Evolutionary conservation across 2,888 invertebrate species (phyloP).

Genomic region (Nomada hirtipes): DNA sequence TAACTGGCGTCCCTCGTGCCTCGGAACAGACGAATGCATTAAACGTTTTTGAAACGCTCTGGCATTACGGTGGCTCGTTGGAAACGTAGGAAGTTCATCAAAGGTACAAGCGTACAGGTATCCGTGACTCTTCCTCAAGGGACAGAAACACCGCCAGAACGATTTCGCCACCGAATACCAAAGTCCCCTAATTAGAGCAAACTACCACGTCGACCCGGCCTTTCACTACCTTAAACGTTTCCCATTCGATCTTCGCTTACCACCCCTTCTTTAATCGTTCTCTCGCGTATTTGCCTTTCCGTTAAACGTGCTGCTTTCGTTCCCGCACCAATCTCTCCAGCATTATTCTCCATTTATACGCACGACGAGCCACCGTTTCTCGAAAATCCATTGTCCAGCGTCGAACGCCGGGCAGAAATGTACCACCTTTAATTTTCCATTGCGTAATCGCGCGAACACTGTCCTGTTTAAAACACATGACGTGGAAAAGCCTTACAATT

Average conservation of each 20-base stretch:
- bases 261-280: background rate
- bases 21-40: background rate
- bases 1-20: background rate
- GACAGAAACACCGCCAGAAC: slow-evolving; percentile 8
- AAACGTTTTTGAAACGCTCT: slow-evolving; percentile 9
- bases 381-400: background rate
- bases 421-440: slow-evolving; percentile 35
- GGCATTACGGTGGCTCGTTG: background rate
- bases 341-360: too few species aligned
- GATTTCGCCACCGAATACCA: slow-evolving; percentile 1
- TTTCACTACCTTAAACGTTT: slow-evolving; percentile 4
- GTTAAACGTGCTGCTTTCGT: background rate
- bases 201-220: background rate
- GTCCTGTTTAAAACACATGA: slow-evolving; percentile 57
- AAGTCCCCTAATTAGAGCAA: slow-evolving; percentile 24
- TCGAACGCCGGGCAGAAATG: background rate
- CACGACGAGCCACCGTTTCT: background rate
- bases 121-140: background rate
- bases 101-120: background rate
- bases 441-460: slow-evolving; percentile 15
- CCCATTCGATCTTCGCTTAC: slow-evolving; percentile 2
- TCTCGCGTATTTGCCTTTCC: background rate
- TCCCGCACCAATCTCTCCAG: background rate
- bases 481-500: slow-evolving; percentile 41
- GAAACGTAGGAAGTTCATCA: slow-evolving; percentile 1